A percentile compares a stretch with the other conserved stretches of the same genome.
Evolutionary conservation across 2,797 vertebrate genomes (phyloP).

Genomic region (Coluber constrictor): DNA sequence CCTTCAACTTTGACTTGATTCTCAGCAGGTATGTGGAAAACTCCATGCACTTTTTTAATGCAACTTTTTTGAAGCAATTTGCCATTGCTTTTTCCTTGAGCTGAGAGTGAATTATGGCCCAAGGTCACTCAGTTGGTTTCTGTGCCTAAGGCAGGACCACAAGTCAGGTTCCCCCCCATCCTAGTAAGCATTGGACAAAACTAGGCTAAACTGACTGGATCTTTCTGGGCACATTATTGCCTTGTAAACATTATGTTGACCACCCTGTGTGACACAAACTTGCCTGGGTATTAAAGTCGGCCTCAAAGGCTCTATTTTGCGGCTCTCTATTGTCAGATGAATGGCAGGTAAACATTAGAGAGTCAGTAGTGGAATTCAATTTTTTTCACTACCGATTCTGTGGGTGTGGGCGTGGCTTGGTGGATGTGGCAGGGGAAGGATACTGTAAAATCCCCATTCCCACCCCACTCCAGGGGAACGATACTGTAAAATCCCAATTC

Average conservation of each 20-base stretch:
- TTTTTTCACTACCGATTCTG: too few species aligned
- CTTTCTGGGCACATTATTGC: background rate
- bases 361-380: background rate
- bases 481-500: too few species aligned
- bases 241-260: background rate
- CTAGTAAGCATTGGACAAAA: background rate
- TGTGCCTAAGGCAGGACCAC: background rate
- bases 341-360: background rate
- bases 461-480: too few species aligned
- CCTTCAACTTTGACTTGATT: background rate
- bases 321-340: background rate
- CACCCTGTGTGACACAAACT: background rate
- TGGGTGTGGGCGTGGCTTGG: too few species aligned
- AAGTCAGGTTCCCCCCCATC: background rate
- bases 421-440: too few species aligned
- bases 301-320: background rate
- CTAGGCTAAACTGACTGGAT: background rate
- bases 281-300: background rate
- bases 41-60: background rate
- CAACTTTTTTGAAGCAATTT: background rate
- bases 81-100: background rate
- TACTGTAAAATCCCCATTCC: too few species aligned
- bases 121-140: background rate
- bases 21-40: background rate
- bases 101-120: background rate